Evolutionary conservation across 2,888 invertebrate genomes (phyloP).

Genomic region (Stegana nigrithorax): DNA sequence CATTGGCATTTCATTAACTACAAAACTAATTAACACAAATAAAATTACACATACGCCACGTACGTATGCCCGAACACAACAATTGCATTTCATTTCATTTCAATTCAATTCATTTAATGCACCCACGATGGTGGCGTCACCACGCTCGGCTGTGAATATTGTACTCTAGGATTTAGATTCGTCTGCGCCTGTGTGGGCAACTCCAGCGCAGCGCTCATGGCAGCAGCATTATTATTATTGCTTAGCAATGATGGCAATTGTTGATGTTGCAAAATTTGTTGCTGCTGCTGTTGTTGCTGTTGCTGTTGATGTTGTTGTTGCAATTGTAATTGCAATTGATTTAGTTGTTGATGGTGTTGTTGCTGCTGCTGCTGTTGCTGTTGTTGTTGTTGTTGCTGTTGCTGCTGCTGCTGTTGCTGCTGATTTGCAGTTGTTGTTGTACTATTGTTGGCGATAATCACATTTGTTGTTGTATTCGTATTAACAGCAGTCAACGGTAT

Average conservation of each 20-base stretch:
- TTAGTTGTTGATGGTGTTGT: slow-evolving; percentile 68
- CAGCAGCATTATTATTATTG: slow-evolving; percentile 43
- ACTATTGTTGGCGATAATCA: slow-evolving; percentile 51
- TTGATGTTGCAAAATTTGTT: slow-evolving; percentile 71
- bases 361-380: slow-evolving; percentile 70
- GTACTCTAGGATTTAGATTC: slow-evolving; percentile 70
- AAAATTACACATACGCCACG: slow-evolving; percentile 20
- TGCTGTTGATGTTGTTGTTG: slow-evolving; percentile 62
- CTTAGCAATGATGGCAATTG: slow-evolving; percentile 46
- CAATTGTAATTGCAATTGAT: slow-evolving; percentile 63
- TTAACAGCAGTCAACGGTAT: slow-evolving; percentile 73
- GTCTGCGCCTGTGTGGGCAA: slow-evolving; percentile 70
- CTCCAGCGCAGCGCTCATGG: slow-evolving; percentile 35
- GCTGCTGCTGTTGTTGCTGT: slow-evolving; percentile 70
- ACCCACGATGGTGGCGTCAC: slow-evolving; percentile 69
- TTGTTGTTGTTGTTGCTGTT: slow-evolving; percentile 71
- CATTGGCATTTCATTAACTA: slow-evolving; percentile 6
- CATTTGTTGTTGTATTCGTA: slow-evolving; percentile 47
- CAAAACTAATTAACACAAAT: slow-evolving; percentile 20
- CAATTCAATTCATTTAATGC: slow-evolving; percentile 52
- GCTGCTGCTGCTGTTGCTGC: slow-evolving; percentile 49
- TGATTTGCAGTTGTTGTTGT: slow-evolving; percentile 39
- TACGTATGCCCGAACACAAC: background rate
- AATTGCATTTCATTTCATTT: background rate
- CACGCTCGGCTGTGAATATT: slow-evolving; percentile 69